Evolutionary conservation across 2,113 vertebrate genomes (phyloP).

Genomic region (Laticauda colubrina): DNA sequence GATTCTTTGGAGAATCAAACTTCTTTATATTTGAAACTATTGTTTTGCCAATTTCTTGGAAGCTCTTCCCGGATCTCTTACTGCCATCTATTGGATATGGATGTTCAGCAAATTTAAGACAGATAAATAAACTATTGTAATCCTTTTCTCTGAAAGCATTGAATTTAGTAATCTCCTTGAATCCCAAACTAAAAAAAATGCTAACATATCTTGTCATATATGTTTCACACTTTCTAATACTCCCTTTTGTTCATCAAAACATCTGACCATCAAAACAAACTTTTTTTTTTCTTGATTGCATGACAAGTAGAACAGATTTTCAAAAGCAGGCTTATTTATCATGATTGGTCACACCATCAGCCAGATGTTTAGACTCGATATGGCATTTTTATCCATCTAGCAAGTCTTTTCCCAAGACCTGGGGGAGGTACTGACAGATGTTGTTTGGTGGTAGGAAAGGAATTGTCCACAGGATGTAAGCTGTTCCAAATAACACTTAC

Average conservation of each 20-base stretch:
- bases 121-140: background rate
- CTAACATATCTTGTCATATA: background rate
- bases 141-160: background rate
- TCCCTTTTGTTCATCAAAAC: background rate
- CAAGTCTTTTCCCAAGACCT: background rate
- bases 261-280: background rate
- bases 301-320: background rate
- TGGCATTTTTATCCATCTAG: background rate
- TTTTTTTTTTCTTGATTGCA: background rate
- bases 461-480: background rate
- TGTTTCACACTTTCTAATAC: background rate
- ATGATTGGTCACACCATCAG: background rate
- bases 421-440: background rate
- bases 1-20: background rate
- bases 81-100: slow-evolving; percentile 29
- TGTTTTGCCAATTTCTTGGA: background rate
- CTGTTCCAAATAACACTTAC: background rate
- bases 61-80: background rate
- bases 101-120: background rate
- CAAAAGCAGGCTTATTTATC: background rate
- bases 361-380: background rate
- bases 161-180: background rate
- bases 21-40: background rate
- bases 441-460: background rate
- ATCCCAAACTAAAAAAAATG: background rate